phyloP scores from a whole-genome alignment of 2,888 invertebrate species.

The Drosophila crucigera region DNA sequence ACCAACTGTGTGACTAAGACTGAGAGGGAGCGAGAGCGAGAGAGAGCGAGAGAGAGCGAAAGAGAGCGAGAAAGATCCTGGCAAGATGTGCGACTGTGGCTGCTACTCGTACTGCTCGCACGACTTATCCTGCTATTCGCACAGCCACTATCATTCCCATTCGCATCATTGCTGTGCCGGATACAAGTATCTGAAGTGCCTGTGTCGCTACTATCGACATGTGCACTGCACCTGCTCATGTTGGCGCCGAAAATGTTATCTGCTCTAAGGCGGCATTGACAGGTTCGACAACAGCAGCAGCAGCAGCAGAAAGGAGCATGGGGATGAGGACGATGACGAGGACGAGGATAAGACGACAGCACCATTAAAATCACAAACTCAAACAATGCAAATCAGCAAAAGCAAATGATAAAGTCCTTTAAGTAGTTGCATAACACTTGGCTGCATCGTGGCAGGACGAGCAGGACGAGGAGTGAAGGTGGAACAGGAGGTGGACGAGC shows the following conservation, averaged over 20 bases:
- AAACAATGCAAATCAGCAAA: slow-evolving; percentile 68
- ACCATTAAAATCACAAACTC: slow-evolving; percentile 66
- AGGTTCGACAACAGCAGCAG: not conserved
- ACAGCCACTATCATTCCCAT: slow-evolving; percentile 69
- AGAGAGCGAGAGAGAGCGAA: not conserved
- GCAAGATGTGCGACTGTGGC: slow-evolving; percentile 75
- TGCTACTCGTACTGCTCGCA: slow-evolving; percentile 75
- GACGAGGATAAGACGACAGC: slow-evolving; percentile 28
- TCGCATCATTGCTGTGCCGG: slow-evolving; percentile 77
- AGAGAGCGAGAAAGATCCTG: slow-evolving; percentile 7
- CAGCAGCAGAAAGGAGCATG: not conserved
- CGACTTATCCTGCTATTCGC: slow-evolving; percentile 72
- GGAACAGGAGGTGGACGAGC: slow-evolving; percentile 16
- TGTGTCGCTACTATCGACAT: slow-evolving; percentile 74
- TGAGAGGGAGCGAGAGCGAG: not conserved
- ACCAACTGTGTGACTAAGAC: not conserved
- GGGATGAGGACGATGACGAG: not conserved
- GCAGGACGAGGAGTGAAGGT: not conserved
- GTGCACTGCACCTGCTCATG: slow-evolving; percentile 76
- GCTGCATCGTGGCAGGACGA: slow-evolving; percentile 61
- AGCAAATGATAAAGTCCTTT: slow-evolving; percentile 76
- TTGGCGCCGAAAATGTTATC: slow-evolving; percentile 77
- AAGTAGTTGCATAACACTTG: slow-evolving; percentile 79
- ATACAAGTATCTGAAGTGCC: slow-evolving; percentile 76
- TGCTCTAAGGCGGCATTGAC: slow-evolving; percentile 57